phyloP scores from a whole-genome alignment of 2,797 vertebrate species.

The Linurgus olivaceus region DNA sequence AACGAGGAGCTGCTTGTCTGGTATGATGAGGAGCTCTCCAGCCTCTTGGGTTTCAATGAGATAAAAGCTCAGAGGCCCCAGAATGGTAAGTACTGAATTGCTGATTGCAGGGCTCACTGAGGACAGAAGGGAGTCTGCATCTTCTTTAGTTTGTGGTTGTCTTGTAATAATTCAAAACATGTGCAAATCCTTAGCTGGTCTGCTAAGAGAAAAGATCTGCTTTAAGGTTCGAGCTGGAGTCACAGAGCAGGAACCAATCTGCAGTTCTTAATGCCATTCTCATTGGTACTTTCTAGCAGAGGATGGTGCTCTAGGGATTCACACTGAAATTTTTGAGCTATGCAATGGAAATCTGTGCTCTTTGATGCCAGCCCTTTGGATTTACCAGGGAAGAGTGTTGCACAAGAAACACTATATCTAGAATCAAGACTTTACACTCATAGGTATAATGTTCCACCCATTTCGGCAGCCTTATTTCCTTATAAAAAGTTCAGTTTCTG shows the following conservation, averaged over 20 bases:
- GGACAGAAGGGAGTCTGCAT: background rate
- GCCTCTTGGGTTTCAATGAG: constrained; percentile 84
- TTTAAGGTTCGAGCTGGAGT: background rate
- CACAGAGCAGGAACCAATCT: background rate
- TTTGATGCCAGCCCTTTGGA: background rate
- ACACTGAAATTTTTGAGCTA: background rate
- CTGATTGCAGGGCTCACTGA: background rate
- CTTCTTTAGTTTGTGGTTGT: background rate
- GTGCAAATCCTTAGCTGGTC: background rate
- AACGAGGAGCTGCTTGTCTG: constrained; percentile 89
- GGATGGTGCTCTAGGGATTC: background rate
- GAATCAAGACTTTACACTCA: background rate
- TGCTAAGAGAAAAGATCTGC: background rate
- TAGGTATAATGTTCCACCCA: background rate
- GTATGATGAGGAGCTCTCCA: constrained; percentile 87
- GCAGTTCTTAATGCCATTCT: background rate
- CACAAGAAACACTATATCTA: background rate
- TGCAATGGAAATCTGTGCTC: background rate
- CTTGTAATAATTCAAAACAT: background rate
- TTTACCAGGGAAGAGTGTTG: background rate
- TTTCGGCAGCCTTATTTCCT: background rate
- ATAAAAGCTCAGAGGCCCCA: constrained; percentile 66
- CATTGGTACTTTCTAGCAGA: background rate
- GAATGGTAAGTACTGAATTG: constrained; percentile 73
- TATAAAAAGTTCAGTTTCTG: background rate